Conservation (phyloP, 2,113 vertebrate species). For the Myotis yumanensis region DNA sequence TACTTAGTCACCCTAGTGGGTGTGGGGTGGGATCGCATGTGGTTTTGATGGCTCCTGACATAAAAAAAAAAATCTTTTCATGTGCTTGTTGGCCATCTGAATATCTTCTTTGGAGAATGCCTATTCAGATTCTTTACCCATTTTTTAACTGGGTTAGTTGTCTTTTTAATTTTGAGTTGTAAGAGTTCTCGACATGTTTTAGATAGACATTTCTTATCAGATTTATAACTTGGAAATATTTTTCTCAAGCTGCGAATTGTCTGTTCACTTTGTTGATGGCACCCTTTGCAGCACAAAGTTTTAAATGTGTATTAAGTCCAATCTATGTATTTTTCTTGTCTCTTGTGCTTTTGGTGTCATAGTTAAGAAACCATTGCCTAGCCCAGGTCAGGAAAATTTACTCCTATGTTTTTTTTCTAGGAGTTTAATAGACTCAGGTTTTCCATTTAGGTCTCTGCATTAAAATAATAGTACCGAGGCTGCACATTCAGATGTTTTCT, state of each 20-base stretch:
- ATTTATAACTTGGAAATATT: background rate
- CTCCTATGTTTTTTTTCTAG: background rate
- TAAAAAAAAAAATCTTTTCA: background rate
- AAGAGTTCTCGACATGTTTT: background rate
- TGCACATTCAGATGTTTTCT: background rate
- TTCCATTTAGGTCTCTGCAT: background rate
- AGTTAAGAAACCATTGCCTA: background rate
- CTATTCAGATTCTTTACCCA: background rate
- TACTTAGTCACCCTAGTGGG: background rate
- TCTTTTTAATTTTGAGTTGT: slow-evolving; percentile 25
- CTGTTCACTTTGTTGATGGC: background rate
- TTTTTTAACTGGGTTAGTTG: background rate
- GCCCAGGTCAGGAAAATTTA: background rate
- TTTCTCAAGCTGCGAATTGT: slow-evolving; percentile 11
- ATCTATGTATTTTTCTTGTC: background rate
- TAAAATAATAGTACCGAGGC: background rate
- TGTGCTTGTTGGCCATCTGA: background rate
- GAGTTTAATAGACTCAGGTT: background rate
- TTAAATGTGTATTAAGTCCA: background rate
- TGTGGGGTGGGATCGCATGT: no score
- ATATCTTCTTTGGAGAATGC: background rate
- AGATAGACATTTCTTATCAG: background rate
- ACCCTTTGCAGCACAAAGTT: background rate
- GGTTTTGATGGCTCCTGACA: background rate
- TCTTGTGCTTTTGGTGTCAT: background rate